Evolutionary conservation across 2,113 vertebrate genomes (phyloP).

Genomic region (Leptocoma aspasia): DNA sequence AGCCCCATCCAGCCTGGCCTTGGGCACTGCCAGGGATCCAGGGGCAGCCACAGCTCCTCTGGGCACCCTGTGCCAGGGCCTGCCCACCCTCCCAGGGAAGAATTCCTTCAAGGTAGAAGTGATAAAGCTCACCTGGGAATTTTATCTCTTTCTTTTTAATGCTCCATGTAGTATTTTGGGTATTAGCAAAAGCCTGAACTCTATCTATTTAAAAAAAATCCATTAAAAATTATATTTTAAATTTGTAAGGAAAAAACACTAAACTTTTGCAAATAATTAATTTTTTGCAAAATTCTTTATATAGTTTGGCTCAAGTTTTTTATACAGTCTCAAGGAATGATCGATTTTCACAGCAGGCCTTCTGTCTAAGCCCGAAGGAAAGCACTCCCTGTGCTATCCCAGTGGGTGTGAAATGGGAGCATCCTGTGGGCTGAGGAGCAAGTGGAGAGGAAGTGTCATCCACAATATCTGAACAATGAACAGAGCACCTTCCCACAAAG

Average conservation of each 20-base stretch:
- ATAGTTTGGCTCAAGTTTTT: neutral
- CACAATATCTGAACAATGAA: neutral
- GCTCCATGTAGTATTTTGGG: neutral
- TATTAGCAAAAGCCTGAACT: rapidly evolving
- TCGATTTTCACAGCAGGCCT: rapidly evolving
- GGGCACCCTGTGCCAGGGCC: neutral
- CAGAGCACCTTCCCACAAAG: neutral
- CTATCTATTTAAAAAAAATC: neutral
- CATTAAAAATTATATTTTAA: neutral
- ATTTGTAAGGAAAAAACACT: rapidly evolving
- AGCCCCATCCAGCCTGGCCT: rapidly evolving
- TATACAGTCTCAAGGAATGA: rapidly evolving
- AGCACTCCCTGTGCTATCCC: rapidly evolving
- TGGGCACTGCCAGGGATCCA: neutral
- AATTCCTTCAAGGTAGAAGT: neutral
- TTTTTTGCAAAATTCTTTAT: neutral
- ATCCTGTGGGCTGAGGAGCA: neutral
- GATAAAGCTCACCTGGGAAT: neutral
- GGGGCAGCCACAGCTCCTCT: neutral
- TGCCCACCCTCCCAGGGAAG: rapidly evolving
- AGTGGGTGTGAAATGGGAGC: rapidly evolving
- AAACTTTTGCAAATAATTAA: neutral
- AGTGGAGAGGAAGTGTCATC: neutral
- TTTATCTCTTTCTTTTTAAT: neutral
- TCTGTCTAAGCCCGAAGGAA: neutral